phyloP scores from a whole-genome alignment of 1,140 invertebrate genomes.

The Conus ventricosus region DNA sequence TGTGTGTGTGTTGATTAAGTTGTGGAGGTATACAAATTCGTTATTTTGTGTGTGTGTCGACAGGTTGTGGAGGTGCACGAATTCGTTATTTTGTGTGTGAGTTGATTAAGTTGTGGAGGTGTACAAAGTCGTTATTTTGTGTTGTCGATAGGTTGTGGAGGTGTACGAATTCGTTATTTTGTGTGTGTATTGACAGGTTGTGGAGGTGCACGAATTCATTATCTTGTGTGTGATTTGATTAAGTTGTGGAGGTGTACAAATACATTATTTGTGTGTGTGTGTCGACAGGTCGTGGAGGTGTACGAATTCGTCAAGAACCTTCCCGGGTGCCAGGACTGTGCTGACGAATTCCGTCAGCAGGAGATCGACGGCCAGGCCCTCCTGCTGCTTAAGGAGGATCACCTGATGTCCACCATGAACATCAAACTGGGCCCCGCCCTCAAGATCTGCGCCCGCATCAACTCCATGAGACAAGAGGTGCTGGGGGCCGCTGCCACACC shows the following conservation, averaged over 20 bases:
- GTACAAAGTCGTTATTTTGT: too few relatives aligned
- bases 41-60: too few relatives aligned
- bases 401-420: conserved; percentile 94
- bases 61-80: too few relatives aligned
- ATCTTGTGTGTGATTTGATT: too few relatives aligned
- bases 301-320: conserved; percentile 89
- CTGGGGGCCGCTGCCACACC: background rate
- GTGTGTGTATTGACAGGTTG: too few relatives aligned
- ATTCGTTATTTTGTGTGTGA: too few relatives aligned
- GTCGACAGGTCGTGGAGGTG: conserved; percentile 76
- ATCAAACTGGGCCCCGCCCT: conserved; percentile 96
- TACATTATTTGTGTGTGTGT: too few relatives aligned
- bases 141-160: conserved; percentile 72
- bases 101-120: too few relatives aligned
- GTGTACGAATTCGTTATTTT: conserved; percentile 85
- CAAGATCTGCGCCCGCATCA: conserved; percentile 88
- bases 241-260: too few relatives aligned
- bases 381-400: conserved; percentile 94
- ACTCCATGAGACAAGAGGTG: conserved; percentile 60
- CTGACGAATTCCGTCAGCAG: conserved; percentile 94
- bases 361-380: conserved; percentile 97
- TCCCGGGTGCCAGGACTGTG: conserved; percentile 93
- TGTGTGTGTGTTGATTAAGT: too few relatives aligned
- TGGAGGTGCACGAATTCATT: too few relatives aligned
- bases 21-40: too few relatives aligned